Conservation (phyloP, 2,888 invertebrate genomes). For the Caenorhabditis parvicauda region DNA sequence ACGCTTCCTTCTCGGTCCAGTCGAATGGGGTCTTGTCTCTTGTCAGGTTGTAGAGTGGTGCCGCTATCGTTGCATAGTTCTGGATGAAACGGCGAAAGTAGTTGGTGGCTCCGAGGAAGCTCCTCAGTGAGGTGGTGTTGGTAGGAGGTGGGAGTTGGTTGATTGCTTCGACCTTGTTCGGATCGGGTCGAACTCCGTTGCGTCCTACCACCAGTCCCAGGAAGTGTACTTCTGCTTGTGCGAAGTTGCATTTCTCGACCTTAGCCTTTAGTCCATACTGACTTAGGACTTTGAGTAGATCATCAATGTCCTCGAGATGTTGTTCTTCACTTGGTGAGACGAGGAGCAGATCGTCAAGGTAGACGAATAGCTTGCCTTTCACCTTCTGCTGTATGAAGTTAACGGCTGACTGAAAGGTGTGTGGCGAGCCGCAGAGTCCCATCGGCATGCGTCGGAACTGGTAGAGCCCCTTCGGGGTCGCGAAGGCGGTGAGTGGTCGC, state of each 20-base stretch:
- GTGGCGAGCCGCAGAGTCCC: slow-evolving; percentile 25
- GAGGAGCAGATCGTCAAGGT: slow-evolving; percentile 36
- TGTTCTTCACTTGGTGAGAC: slow-evolving; percentile 15
- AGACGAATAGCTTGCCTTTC: slow-evolving; percentile 11
- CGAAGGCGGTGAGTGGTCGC: slow-evolving; percentile 31
- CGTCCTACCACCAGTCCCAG: slow-evolving; percentile 30
- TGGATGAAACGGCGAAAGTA: slow-evolving; percentile 35
- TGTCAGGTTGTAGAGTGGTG: slow-evolving; percentile 26
- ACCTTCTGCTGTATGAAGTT: background rate
- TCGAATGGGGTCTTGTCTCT: slow-evolving; percentile 9
- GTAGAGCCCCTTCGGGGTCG: slow-evolving; percentile 20
- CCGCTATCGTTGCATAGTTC: slow-evolving; percentile 24
- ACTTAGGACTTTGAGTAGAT: slow-evolving; percentile 15
- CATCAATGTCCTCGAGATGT: slow-evolving; percentile 31
- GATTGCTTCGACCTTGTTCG: slow-evolving; percentile 19
- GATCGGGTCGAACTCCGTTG: slow-evolving; percentile 32
- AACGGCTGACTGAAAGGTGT: slow-evolving; percentile 23
- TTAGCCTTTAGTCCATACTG: slow-evolving; percentile 24
- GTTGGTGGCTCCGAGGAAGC: slow-evolving; percentile 25
- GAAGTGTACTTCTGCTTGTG: slow-evolving; percentile 23
- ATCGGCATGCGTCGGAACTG: slow-evolving; percentile 33
- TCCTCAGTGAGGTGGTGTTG: slow-evolving; percentile 12
- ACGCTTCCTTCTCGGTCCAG: slow-evolving; percentile 12
- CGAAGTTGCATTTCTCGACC: slow-evolving; percentile 29
- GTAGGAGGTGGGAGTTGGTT: slow-evolving; percentile 13